Conservation (phyloP, 2,888 invertebrate genomes). For the Drosophila vallismaia region DNA sequence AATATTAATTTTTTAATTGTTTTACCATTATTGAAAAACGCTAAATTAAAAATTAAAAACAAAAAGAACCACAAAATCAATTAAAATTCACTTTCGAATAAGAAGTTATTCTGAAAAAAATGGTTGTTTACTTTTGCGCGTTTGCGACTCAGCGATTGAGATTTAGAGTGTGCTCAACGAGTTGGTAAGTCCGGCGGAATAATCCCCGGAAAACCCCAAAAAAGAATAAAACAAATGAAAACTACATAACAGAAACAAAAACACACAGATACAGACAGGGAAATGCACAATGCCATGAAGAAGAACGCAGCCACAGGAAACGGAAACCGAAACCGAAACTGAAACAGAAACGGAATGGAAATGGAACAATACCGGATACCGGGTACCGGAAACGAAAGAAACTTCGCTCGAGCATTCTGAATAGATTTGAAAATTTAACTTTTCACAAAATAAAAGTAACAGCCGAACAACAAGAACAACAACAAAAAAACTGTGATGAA, state of each 20-base stretch:
- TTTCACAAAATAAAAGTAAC: slow-evolving; percentile 21
- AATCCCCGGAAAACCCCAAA: background rate
- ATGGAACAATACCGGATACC: slow-evolving; percentile 16
- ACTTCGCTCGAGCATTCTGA: slow-evolving; percentile 28
- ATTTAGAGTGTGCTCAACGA: slow-evolving; percentile 16
- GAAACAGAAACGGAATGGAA: slow-evolving; percentile 4
- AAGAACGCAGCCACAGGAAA: slow-evolving; percentile 28
- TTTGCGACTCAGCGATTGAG: slow-evolving; percentile 21
- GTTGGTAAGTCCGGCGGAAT: slow-evolving; percentile 13
- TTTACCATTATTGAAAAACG: slow-evolving; percentile 42
- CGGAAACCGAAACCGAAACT: slow-evolving; percentile 6
- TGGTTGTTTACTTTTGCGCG: slow-evolving; percentile 69
- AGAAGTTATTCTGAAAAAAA: slow-evolving; percentile 43
- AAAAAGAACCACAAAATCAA: slow-evolving; percentile 21
- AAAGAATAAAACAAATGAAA: slow-evolving; percentile 6
- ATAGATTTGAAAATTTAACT: slow-evolving; percentile 24
- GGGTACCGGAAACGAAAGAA: background rate
- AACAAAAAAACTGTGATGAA: slow-evolving; percentile 76
- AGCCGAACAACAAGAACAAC: slow-evolving; percentile 53
- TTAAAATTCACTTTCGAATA: slow-evolving; percentile 46
- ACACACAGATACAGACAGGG: slow-evolving; percentile 9
- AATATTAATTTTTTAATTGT: slow-evolving; percentile 40
- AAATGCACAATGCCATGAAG: slow-evolving; percentile 46
- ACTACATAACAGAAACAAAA: background rate
- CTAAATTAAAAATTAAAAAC: slow-evolving; percentile 22